Conservation (phyloP, 2,113 vertebrate genomes). For the Sorex fumeus region DNA sequence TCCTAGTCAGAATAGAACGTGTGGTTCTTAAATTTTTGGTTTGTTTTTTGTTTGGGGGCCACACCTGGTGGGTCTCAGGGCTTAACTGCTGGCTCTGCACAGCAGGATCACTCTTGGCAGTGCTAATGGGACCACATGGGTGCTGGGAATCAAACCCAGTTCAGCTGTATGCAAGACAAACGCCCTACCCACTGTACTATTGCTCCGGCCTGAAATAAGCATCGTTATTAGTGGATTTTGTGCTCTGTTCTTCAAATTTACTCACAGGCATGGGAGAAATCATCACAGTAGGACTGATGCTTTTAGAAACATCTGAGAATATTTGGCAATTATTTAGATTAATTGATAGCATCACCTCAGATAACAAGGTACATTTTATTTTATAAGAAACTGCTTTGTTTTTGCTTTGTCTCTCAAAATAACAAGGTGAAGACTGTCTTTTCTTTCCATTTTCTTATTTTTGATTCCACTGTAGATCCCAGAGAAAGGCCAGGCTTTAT, state of each 20-base stretch:
- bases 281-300: not conserved
- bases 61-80: too few relatives aligned
- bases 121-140: too few relatives aligned
- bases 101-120: too few relatives aligned
- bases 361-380: constrained; percentile 14
- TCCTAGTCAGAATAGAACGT: not conserved
- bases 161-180: too few relatives aligned
- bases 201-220: too few relatives aligned
- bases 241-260: not conserved
- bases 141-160: too few relatives aligned
- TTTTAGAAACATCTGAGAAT: constrained; percentile 52
- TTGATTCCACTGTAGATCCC: constrained; percentile 43
- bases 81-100: too few relatives aligned
- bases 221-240: not conserved
- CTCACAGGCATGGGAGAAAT: constrained; percentile 1
- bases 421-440: constrained; percentile 28
- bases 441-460: constrained; percentile 56
- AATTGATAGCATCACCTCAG: too few relatives aligned
- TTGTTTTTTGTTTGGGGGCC: too few relatives aligned
- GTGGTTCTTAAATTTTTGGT: not conserved
- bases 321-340: constrained; percentile 23
- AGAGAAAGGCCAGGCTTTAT: constrained; percentile 61
- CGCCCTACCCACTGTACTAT: too few relatives aligned
- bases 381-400: constrained; percentile 2
- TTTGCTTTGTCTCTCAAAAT: constrained; percentile 61